phyloP scores from a whole-genome alignment of 2,888 invertebrate species.

The Pachliopta kotzebuea region DNA sequence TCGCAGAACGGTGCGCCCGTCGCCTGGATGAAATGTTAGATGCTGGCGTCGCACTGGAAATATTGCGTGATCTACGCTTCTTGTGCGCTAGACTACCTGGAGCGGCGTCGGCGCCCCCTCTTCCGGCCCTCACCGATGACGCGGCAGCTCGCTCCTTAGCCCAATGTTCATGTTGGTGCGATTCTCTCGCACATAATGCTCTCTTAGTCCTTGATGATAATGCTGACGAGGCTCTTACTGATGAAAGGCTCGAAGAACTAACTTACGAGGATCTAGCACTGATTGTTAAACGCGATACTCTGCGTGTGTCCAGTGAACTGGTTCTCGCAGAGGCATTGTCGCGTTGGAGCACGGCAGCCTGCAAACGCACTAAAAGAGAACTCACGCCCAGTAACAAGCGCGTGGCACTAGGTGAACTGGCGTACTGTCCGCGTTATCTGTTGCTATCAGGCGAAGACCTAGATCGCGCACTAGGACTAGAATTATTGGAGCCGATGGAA shows the following conservation, averaged over 20 bases:
- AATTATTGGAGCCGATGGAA: conserved; percentile 71
- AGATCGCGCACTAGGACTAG: conserved; percentile 73
- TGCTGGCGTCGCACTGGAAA: conserved; percentile 83
- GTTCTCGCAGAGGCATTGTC: conserved; percentile 83
- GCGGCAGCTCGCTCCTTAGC: conserved; percentile 63
- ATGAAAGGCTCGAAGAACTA: conserved; percentile 78
- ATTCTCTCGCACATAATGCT: conserved; percentile 84
- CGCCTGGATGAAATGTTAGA: conserved; percentile 84
- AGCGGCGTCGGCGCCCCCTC: conserved; percentile 74
- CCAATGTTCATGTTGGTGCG: conserved; percentile 76
- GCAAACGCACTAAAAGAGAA: conserved; percentile 68
- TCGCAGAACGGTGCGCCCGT: conserved; percentile 84
- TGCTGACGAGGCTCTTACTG: conserved; percentile 62
- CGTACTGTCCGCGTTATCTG: conserved; percentile 84
- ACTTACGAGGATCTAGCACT: conserved; percentile 82
- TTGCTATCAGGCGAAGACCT: conserved; percentile 84
- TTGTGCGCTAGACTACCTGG: conserved; percentile 68
- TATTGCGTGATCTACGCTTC: conserved; percentile 80
- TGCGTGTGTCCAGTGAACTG: conserved; percentile 83
- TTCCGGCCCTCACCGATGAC: conserved; percentile 63
- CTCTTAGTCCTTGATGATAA: conserved; percentile 75
- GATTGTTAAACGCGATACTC: conserved; percentile 84
- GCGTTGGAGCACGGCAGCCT: conserved; percentile 71
- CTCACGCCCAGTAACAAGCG: conserved; percentile 68
- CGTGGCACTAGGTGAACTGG: conserved; percentile 70